These are phyloP conservation scores for Danaus chrysippus DNA, from an alignment of 2,888 invertebrate species.

Conservation along the genomic window DNA sequence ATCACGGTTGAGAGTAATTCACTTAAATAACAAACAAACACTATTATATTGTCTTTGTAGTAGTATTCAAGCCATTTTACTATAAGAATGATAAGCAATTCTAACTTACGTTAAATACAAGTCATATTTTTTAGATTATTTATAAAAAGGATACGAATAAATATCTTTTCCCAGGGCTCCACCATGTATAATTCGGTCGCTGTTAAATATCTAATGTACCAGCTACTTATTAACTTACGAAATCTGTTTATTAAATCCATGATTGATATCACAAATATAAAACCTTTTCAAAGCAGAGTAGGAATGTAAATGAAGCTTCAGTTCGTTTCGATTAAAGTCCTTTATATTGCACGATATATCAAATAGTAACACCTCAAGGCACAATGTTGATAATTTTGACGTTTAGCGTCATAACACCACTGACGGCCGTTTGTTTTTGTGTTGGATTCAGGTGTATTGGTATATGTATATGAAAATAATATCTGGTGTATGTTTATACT, in stretches of 20 bases:
- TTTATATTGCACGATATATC: background rate
- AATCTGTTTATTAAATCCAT: conserved; percentile 54
- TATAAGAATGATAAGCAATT: background rate
- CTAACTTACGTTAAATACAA: background rate
- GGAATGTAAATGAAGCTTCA: background rate
- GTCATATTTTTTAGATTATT: background rate
- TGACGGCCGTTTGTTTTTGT: too few relatives aligned
- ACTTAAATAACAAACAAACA: too few relatives aligned
- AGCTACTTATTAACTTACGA: conserved; percentile 70
- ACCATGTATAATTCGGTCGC: conserved; percentile 83
- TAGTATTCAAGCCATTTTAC: too few relatives aligned
- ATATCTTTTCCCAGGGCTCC: conserved; percentile 80
- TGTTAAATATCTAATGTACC: conserved; percentile 80
- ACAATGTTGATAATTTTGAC: too few relatives aligned
- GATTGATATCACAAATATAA: background rate
- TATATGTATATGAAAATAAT: too few relatives aligned
- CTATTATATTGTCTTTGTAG: too few relatives aligned
- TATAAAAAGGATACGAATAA: conserved; percentile 82
- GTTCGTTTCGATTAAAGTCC: background rate
- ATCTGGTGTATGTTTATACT: too few relatives aligned
- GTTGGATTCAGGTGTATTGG: too few relatives aligned
- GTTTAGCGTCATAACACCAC: too few relatives aligned
- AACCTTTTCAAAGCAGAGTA: background rate
- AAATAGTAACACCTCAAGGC: too few relatives aligned
- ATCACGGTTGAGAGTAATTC: too few relatives aligned